Percentiles rank a stretch among this genome's conserved stretches.
Evolutionary conservation across 2,797 vertebrate species (phyloP).

Genomic region (Ispidina lecontei): DNA sequence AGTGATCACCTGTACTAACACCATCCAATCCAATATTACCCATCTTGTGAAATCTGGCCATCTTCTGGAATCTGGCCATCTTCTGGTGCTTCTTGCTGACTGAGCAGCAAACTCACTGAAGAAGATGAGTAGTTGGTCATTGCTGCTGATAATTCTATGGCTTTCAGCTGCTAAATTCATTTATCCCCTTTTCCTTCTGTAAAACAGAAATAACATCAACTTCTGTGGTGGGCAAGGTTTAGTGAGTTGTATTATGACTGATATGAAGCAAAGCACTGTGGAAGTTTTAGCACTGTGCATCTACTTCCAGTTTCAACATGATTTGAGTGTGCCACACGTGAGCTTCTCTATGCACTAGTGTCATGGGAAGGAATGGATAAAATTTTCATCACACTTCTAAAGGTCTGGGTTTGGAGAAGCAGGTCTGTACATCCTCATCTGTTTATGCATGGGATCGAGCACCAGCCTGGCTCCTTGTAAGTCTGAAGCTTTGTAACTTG

Average conservation of each 20-base stretch:
- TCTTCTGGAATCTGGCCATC: background rate
- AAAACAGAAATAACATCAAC: background rate
- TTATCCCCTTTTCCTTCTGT: background rate
- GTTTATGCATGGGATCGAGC: background rate
- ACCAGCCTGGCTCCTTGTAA: background rate
- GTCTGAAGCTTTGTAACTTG: background rate
- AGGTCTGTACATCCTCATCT: background rate
- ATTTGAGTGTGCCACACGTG: background rate
- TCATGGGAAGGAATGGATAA: background rate
- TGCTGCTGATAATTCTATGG: background rate
- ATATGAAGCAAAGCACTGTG: constrained; percentile 22
- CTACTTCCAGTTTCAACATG: background rate
- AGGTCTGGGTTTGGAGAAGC: background rate
- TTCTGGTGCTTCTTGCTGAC: background rate
- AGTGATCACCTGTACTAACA: background rate
- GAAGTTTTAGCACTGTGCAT: background rate
- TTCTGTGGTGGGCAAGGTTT: background rate
- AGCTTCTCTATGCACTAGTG: background rate
- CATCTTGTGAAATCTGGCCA: background rate
- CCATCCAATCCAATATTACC: background rate
- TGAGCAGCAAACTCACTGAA: background rate
- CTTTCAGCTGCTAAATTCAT: constrained; percentile 21
- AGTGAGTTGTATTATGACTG: constrained; percentile 2
- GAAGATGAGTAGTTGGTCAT: background rate
- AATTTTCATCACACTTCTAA: background rate